phyloP scores from a whole-genome alignment of 2,113 vertebrate species.

The Xenopus laevis region DNA sequence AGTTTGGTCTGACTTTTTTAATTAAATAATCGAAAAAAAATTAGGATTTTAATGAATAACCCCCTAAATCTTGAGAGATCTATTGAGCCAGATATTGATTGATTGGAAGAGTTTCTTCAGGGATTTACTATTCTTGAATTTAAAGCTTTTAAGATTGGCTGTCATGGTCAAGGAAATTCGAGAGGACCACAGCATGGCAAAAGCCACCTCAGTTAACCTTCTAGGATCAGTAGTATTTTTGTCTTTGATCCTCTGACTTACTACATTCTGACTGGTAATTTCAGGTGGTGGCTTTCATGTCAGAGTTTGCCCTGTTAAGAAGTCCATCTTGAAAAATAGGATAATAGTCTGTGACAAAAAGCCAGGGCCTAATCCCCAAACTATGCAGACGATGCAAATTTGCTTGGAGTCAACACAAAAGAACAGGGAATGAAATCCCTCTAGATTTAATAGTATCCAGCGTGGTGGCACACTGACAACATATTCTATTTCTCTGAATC shows the following conservation, averaged over 20 bases:
- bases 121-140: background rate
- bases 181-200: background rate
- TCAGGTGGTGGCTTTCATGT: background rate
- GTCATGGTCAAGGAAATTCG: background rate
- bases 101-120: no score
- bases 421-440: conserved; percentile 2
- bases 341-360: conserved; percentile 20
- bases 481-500: conserved; percentile 11
- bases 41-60: no score
- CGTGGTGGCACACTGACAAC: conserved; percentile 28
- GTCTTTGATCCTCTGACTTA: background rate
- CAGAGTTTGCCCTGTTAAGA: conserved; percentile 1
- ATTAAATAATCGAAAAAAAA: no score
- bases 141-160: conserved; percentile 22
- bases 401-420: conserved; percentile 17
- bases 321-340: conserved; percentile 10
- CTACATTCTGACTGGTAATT: background rate
- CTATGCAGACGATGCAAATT: conserved; percentile 37
- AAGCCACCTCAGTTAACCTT: conserved; percentile 5
- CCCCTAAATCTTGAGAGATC: no score
- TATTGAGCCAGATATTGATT: no score
- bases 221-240: background rate
- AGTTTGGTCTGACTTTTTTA: no score
- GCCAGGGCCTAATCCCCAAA: conserved; percentile 13
- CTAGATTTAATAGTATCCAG: conserved; percentile 25